Base-by-base conservation (phyloP, 2,113 vertebrate species). In the Nettapus auritus region DNA sequence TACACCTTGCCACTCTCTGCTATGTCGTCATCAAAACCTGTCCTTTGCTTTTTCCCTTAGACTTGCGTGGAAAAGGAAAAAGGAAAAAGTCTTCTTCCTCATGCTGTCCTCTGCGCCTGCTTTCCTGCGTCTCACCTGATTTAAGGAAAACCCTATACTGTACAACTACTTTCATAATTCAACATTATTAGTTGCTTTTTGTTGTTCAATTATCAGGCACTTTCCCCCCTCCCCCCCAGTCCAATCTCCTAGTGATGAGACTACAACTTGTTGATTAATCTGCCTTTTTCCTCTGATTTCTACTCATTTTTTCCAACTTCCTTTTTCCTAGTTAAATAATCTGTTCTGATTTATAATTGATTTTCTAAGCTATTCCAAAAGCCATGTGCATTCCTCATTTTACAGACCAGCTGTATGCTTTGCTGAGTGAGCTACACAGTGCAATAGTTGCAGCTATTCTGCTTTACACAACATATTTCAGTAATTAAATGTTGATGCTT, bases 361-460 rank as follows among this genome's bases (percentile, higher is more conserved):
- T 94, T 95, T 92, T 85, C 60, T n/a, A n/a, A n/a, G n/a, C n/a
- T n/a, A n/a, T n/a, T 92, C 40, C 40, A 77, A 63, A 90, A 93
- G 55, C 42, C 70, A 62, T 42, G 46, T 88, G n/a, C 34, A 33
- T 82, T 73, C 38, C 25, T 93, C 7, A 40, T 67, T 82, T 77
- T 42, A 55, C 64, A 82, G 87, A 64, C 68, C 91, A 96, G 89
- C 82, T 95, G 87, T 36, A 60, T 89, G 68, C 67, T 95, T 91
- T 97, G 91, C 93, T 94, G 93, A 94, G 44, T 71, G 89, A 91
- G 82, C 94, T 73, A 36, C 42, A 50, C 33, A 70, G 68, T 77
- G 75, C 70, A 91, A 11, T 44, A 74, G 60, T 42, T 87, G 75
- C 66, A 91, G 66, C 59, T 93, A 88, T 95, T 95, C 82, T 94